These are phyloP conservation scores for Morone chrysops DNA, from an alignment of 2,113 vertebrate species.

Conservation along the genomic window DNA sequence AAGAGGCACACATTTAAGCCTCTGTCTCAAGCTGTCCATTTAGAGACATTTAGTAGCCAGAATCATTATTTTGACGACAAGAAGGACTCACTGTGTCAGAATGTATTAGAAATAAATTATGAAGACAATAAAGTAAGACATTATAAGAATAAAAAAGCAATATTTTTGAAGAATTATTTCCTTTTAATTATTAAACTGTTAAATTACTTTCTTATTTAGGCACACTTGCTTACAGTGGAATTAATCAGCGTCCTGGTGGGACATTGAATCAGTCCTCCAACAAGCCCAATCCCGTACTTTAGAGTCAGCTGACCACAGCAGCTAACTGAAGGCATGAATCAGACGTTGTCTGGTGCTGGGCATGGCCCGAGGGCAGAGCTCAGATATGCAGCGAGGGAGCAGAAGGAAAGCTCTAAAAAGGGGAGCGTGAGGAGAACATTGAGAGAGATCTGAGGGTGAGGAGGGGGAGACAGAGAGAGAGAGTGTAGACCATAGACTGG, in stretches of 20 bases:
- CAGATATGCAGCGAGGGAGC: constrained; percentile 58
- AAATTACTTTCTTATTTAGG: constrained; percentile 17
- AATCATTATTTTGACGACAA: constrained; percentile 19
- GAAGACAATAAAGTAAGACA: background rate
- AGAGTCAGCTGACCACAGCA: constrained; percentile 43
- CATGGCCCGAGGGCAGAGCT: constrained; percentile 58
- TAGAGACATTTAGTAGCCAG: constrained; percentile 10
- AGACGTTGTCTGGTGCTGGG: constrained; percentile 64
- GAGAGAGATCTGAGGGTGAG: constrained; percentile 16
- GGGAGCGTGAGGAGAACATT: constrained; percentile 34
- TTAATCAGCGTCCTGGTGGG: constrained; percentile 25
- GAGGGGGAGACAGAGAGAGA: constrained; percentile 18
- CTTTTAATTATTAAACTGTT: constrained; percentile 18
- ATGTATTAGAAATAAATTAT: background rate
- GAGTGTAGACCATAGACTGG: constrained; percentile 22
- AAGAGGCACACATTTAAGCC: constrained; percentile 1
- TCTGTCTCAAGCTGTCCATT: constrained; percentile 13
- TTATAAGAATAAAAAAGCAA: background rate
- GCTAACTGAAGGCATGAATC: constrained; percentile 64
- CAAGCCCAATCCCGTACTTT: constrained; percentile 13
- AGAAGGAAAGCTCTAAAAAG: constrained; percentile 29
- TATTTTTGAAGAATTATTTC: background rate
- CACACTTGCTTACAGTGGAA: constrained; percentile 13
- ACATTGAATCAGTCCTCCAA: constrained; percentile 25
- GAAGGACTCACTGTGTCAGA: background rate